Conservation (phyloP, 2,797 vertebrate species). For the Mallotus villosus region DNA sequence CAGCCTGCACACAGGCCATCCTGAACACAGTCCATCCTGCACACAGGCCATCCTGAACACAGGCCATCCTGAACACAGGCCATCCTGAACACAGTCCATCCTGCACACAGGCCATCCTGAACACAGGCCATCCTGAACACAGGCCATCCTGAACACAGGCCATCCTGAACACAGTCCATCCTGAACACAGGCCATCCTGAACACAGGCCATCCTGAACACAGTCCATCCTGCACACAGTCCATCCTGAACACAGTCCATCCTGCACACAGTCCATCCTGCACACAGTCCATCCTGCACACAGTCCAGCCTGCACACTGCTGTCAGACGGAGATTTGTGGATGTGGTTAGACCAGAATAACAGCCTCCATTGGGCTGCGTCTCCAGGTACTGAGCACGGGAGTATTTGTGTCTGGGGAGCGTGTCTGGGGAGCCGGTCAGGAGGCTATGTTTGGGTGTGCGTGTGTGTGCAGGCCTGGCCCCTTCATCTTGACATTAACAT, state of each 20-base stretch:
- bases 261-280: neutral
- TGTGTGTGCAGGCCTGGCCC: neutral
- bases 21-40: too few relatives aligned
- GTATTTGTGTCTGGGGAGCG: slow-evolving; percentile 34
- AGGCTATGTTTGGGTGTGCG: slow-evolving; percentile 10
- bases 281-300: neutral
- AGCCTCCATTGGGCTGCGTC: slow-evolving; percentile 29
- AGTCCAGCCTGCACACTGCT: neutral
- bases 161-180: neutral
- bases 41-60: too few relatives aligned
- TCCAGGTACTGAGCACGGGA: slow-evolving; percentile 28
- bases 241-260: neutral
- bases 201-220: neutral
- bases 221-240: neutral
- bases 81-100: neutral
- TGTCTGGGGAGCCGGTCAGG: slow-evolving; percentile 17
- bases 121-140: neutral
- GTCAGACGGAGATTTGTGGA: slow-evolving; percentile 31
- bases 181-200: neutral
- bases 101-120: neutral
- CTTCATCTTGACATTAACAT: slow-evolving; percentile 37
- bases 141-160: neutral
- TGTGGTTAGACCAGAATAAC: slow-evolving; percentile 47
- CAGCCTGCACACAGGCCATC: neutral
- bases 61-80: too few relatives aligned